Conservation (phyloP, 2,113 vertebrate genomes). For the Bombycilla garrulus region DNA sequence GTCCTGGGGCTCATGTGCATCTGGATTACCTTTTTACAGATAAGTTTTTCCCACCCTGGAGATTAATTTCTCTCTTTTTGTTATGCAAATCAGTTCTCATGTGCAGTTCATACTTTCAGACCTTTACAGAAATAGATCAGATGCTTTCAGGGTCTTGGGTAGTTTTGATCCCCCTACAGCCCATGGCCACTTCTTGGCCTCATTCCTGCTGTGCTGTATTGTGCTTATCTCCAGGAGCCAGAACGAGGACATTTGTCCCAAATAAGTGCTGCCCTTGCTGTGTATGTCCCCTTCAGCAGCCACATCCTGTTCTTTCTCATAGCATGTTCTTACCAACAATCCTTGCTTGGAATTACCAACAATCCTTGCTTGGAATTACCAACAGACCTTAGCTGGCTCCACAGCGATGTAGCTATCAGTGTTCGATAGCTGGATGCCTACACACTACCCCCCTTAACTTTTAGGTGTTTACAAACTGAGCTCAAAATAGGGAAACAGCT, state of each 20-base stretch:
- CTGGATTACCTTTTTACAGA: rapidly evolving
- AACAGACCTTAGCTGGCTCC: background rate
- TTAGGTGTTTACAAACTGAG: background rate
- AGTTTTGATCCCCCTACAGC: too few species aligned
- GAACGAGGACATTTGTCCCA: background rate
- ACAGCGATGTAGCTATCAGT: background rate
- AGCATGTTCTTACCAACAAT: too few species aligned
- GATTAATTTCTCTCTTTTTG: background rate
- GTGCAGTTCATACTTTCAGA: background rate
- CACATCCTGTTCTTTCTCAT: background rate
- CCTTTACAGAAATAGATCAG: background rate
- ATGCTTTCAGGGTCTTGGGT: background rate
- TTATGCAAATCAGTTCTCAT: background rate
- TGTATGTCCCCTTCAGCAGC: background rate
- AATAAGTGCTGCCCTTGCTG: background rate
- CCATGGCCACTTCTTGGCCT: background rate
- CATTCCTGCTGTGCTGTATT: background rate
- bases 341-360: background rate
- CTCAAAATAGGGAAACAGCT: background rate
- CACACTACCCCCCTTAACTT: background rate
- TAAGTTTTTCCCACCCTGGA: background rate
- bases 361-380: background rate
- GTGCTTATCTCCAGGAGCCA: background rate
- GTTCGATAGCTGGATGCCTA: background rate
- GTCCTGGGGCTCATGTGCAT: rapidly evolving